Base-by-base conservation (phyloP, 2,113 vertebrate genomes). In the Phylloscopus whistleri region DNA sequence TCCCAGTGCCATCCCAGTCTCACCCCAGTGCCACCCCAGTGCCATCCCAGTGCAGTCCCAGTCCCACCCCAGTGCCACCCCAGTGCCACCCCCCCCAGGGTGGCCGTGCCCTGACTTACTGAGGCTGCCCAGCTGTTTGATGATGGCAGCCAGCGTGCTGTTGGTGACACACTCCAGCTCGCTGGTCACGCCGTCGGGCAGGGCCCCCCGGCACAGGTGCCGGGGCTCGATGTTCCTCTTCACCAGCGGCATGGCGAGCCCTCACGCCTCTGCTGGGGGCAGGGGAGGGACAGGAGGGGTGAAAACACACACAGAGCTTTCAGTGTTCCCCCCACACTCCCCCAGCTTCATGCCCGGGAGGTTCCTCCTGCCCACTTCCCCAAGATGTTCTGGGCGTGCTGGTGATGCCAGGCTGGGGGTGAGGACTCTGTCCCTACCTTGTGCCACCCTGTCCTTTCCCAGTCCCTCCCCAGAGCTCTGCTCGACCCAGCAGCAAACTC, bases 131-230 rank as follows among this genome's bases (percentile, higher is more conserved):
- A 99, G 98, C 97, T 99, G 99, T 62, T 99, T 99, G 97, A 99
- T 99, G 97, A 99, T 98, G 94, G 99, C 99, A 6, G 99, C 99
- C 76, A 99, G 96, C 0, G 98, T 99, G 98, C 98, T 99, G 97
- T 99, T 99, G 97, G 99, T 99, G 87, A 99, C 99, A 56, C 99
- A 99, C 84, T 99, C 99, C 95, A 99, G 96, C 90, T 99, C 99
- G 31, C 99, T 99, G 44, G 98, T 98, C 78, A 99, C 99, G 22
- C 98, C 98, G 35, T 99, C 98, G 0, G 99, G 99, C 35, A 99
- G 95, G 22, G 98, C 98, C 13, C 98, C 98, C 11, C 98, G 98
- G 96, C 99, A 99, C 31, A 99, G 96, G 93, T 99, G 99, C 97
- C 98, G 97, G 44, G 99, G 99, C 91, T 99, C 99, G 4, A 99